Conservation (phyloP, 2,113 vertebrate genomes). For the Tenrec ecaudatus region DNA sequence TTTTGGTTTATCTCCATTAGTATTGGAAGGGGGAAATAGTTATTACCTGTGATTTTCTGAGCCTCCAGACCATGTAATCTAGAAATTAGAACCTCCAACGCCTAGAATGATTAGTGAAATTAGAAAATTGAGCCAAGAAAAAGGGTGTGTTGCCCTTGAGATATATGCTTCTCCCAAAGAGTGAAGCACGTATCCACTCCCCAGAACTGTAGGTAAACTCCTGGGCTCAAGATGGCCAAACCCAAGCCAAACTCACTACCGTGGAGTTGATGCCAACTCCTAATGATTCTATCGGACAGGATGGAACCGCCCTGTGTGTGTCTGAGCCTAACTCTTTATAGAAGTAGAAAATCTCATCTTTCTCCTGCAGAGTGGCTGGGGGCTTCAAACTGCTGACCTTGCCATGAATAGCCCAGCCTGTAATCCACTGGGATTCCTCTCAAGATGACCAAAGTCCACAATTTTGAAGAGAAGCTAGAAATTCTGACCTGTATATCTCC, state of each 20-base stretch:
- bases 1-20: neutral
- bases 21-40: neutral
- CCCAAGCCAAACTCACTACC: too few species aligned
- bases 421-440: too few species aligned
- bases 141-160: neutral
- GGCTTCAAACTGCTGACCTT: too few species aligned
- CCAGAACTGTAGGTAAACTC: neutral
- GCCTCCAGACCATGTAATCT: neutral
- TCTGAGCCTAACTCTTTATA: too few species aligned
- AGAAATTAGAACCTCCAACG: neutral
- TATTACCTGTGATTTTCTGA: neutral
- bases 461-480: neutral
- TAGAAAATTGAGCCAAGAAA: neutral
- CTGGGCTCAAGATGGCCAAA: too few species aligned
- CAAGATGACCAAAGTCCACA: neutral
- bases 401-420: too few species aligned
- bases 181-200: neutral
- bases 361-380: too few species aligned
- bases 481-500: neutral
- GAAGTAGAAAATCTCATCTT: too few species aligned
- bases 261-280: too few species aligned
- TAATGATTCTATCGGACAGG: too few species aligned
- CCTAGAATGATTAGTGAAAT: neutral
- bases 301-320: too few species aligned
- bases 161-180: too few species aligned